Percentiles rank a stretch among this genome's conserved stretches.
These are phyloP conservation scores for Erebia aethiops DNA, from an alignment of 2,888 invertebrate genomes.

Conservation along the genomic window DNA sequence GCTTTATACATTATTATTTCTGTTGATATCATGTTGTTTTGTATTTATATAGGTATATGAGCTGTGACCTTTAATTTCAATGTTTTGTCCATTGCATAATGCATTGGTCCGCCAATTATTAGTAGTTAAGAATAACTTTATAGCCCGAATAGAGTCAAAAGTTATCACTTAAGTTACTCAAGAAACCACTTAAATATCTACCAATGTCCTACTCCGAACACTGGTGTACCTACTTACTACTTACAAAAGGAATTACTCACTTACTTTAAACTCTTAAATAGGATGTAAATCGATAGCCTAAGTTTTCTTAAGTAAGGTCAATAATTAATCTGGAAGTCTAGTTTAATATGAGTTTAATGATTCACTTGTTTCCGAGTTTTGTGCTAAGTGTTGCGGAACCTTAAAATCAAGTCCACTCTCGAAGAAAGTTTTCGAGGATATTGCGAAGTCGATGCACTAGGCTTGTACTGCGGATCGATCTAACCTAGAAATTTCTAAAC, in stretches of 20 bases:
- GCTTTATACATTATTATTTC: too few species aligned
- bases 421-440: slow-evolving; percentile 23
- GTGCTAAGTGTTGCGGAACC: neutral
- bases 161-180: neutral
- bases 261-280: too few species aligned
- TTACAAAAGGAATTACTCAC: too few species aligned
- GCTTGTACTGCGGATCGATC: neutral
- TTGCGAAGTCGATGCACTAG: neutral
- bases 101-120: neutral
- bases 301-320: too few species aligned
- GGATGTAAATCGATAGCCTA: too few species aligned
- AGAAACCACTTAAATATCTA: neutral
- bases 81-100: too few species aligned
- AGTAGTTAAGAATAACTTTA: neutral
- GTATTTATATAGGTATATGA: too few species aligned
- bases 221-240: too few species aligned
- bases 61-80: too few species aligned
- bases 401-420: slow-evolving; percentile 25
- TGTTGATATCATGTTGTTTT: too few species aligned
- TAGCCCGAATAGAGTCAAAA: neutral
- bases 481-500: neutral
- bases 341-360: too few species aligned
- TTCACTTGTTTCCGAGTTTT: neutral
- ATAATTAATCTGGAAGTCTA: neutral
- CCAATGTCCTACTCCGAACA: too few species aligned